Evolutionary conservation across 2,797 vertebrate genomes (phyloP).

Genomic region (Cirrhinus mrigala): DNA sequence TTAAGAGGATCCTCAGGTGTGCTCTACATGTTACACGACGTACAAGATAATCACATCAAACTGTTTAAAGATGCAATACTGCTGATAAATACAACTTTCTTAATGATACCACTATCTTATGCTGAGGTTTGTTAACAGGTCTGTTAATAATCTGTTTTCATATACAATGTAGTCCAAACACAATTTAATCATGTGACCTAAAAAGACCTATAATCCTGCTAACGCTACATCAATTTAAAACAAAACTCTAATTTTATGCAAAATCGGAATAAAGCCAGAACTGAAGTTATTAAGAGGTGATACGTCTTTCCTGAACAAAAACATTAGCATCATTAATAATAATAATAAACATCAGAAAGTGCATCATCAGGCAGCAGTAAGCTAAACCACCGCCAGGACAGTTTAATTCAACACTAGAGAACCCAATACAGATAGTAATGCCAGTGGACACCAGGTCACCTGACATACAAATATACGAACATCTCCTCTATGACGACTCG

Average conservation of each 20-base stretch:
- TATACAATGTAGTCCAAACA: neutral
- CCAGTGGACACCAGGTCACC: constrained; percentile 53
- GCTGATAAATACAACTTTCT: neutral
- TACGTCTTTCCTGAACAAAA: constrained; percentile 51
- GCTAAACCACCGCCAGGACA: constrained; percentile 21
- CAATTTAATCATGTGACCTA: neutral
- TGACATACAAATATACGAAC: constrained; percentile 45
- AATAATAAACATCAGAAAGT: constrained; percentile 21
- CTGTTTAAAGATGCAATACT: constrained; percentile 10
- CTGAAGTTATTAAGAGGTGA: neutral
- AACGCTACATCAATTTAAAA: neutral
- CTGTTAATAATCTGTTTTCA: neutral
- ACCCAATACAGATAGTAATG: constrained; percentile 23
- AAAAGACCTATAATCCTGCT: constrained; percentile 9
- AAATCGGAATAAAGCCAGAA: neutral
- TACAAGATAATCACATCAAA: constrained; percentile 6
- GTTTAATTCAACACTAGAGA: constrained; percentile 36
- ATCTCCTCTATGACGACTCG: constrained; percentile 34
- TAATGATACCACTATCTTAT: neutral
- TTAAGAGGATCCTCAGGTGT: constrained; percentile 1
- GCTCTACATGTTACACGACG: neutral
- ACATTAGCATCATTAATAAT: neutral
- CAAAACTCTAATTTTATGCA: neutral
- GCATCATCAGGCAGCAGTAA: constrained; percentile 16
- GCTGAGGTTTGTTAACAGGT: neutral